Evolutionary conservation across 2,888 invertebrate species (phyloP).

Genomic region (Girardia tigrina): DNA sequence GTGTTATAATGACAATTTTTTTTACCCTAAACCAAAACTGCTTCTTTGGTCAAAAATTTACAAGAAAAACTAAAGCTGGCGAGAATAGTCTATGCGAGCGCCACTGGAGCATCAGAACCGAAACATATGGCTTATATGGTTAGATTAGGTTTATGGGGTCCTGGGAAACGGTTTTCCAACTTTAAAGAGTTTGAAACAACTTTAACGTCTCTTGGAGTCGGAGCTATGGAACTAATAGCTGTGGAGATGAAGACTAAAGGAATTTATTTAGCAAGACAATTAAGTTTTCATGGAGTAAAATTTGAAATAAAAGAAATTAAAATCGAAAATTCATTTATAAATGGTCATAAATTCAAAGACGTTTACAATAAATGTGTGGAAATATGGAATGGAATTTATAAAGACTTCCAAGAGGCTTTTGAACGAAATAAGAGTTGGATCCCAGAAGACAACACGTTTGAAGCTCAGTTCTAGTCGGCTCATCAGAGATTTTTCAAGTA

Average conservation of each 20-base stretch:
- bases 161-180: conserved; percentile 44
- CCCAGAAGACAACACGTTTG: neutral
- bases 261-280: conserved; percentile 47
- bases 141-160: conserved; percentile 47
- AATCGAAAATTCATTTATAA: no score
- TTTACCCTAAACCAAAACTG: no score
- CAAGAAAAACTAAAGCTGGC: no score
- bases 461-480: conserved; percentile 93
- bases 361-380: no score
- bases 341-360: no score
- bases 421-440: neutral
- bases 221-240: conserved; percentile 48
- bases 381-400: no score
- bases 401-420: no score
- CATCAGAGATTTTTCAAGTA: conserved; percentile 99
- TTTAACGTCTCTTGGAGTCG: conserved; percentile 53
- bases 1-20: no score
- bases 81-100: conserved; percentile 48
- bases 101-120: conserved; percentile 47
- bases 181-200: conserved; percentile 46
- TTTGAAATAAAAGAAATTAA: no score
- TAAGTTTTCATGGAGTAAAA: conserved; percentile 42
- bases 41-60: no score
- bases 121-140: conserved; percentile 50
- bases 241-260: conserved; percentile 49